phyloP scores from a whole-genome alignment of 2,888 invertebrate species.

The Caenorhabditis doughertyi region DNA sequence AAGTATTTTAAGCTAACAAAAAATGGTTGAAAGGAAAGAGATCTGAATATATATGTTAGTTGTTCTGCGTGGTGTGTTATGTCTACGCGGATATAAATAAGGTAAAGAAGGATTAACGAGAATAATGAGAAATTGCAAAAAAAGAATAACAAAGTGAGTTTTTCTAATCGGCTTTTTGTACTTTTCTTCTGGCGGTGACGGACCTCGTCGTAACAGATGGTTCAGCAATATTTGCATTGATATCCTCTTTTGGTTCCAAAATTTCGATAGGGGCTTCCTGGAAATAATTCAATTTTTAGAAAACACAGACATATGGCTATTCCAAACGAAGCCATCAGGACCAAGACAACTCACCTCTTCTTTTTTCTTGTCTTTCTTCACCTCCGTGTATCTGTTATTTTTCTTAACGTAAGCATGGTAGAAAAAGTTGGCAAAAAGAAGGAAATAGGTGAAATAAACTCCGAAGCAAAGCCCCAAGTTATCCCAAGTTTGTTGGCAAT shows the following conservation, averaged over 20 bases:
- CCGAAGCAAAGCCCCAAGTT: conserved; percentile 83
- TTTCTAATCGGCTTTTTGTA: conserved; percentile 65
- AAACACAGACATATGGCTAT: no score
- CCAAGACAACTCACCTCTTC: conserved; percentile 51
- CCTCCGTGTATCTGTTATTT: conserved; percentile 74
- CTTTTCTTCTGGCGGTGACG: conserved; percentile 58
- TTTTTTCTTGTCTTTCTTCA: conserved; percentile 51
- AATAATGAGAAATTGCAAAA: conserved; percentile 1
- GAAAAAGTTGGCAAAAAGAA: conserved; percentile 83
- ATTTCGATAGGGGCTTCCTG: conserved; percentile 30
- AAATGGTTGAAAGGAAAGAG: conserved; percentile 12
- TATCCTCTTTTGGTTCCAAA: conserved; percentile 65
- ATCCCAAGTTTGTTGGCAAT: conserved; percentile 84
- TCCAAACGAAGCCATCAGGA: no score
- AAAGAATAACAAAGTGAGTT: conserved; percentile 13
- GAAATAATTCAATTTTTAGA: background rate
- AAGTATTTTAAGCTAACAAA: conserved; percentile 18
- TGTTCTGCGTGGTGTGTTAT: conserved; percentile 20
- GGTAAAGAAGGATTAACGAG: conserved; percentile 11
- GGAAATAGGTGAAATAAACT: conserved; percentile 83
- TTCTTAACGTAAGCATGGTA: conserved; percentile 81
- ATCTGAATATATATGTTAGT: conserved; percentile 60
- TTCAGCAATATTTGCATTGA: conserved; percentile 67
- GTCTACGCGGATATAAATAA: conserved; percentile 34
- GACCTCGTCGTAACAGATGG: conserved; percentile 52